phyloP scores from a whole-genome alignment of 1,140 invertebrate species.

The Drosophila rhopaloa region DNA sequence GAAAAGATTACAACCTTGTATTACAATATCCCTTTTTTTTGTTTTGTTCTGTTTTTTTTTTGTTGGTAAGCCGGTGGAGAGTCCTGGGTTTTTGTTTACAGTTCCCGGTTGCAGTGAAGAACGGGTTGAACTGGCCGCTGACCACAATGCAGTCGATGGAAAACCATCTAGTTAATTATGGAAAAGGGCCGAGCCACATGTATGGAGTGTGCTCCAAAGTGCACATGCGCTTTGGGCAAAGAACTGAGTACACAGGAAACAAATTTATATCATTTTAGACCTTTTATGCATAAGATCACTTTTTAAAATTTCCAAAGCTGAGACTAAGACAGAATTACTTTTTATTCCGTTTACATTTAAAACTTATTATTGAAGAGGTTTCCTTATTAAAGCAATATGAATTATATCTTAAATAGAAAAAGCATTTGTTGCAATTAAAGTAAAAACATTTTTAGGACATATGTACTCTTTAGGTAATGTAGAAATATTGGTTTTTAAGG shows the following conservation, averaged over 20 bases:
- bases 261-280: not conserved
- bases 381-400: too few species aligned
- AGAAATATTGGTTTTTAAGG: not conserved
- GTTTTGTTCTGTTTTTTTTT: not conserved
- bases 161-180: constrained; percentile 79
- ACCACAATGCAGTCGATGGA: constrained; percentile 54
- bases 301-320: not conserved
- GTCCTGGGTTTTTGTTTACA: constrained; percentile 46
- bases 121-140: constrained; percentile 31
- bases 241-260: constrained; percentile 12
- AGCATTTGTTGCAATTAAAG: not conserved
- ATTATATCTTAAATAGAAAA: not conserved
- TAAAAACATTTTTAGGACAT: not conserved
- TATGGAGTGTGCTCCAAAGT: constrained; percentile 58
- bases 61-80: constrained; percentile 18
- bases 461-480: too few species aligned
- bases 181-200: constrained; percentile 50
- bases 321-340: too few species aligned
- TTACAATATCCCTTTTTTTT: constrained; percentile 25
- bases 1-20: constrained; percentile 48
- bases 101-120: constrained; percentile 11
- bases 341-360: too few species aligned
- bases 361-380: too few species aligned
- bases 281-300: not conserved
- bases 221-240: constrained; percentile 57